Percentiles rank a stretch among this genome's conserved stretches.
Evolutionary conservation across 2,113 vertebrate genomes (phyloP).

Genomic region (Erpornis zantholeuca): DNA sequence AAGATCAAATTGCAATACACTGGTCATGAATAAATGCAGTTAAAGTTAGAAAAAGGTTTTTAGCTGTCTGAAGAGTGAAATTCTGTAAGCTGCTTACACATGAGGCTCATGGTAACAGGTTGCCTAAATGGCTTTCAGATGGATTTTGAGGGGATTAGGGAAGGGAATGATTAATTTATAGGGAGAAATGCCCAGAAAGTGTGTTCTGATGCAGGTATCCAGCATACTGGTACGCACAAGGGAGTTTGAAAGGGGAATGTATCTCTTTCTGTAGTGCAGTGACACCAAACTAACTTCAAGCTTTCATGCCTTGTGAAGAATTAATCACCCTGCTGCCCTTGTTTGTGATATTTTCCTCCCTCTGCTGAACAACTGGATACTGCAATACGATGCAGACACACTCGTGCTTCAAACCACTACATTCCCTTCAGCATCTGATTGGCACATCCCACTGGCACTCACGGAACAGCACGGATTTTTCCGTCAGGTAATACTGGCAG

Average conservation of each 20-base stretch:
- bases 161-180: background rate
- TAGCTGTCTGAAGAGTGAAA: background rate
- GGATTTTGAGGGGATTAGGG: background rate
- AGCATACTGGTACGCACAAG: background rate
- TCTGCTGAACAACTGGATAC: background rate
- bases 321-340: background rate
- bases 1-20: background rate
- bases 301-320: background rate
- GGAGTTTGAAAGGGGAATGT: background rate
- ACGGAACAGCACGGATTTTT: background rate
- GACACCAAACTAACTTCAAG: background rate
- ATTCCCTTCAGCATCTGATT: background rate
- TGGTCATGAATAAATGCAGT: background rate
- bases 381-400: background rate
- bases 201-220: background rate
- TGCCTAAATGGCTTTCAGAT: slow-evolving; percentile 10
- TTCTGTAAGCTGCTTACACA: background rate
- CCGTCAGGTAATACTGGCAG: background rate
- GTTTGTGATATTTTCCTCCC: background rate
- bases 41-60: background rate
- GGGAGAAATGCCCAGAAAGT: background rate
- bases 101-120: background rate
- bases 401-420: background rate
- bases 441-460: background rate
- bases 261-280: background rate